Percentiles rank a stretch among this genome's conserved stretches.
These are phyloP conservation scores for Bellardia pandia DNA, from an alignment of 2,888 invertebrate genomes.

Conservation along the genomic window DNA sequence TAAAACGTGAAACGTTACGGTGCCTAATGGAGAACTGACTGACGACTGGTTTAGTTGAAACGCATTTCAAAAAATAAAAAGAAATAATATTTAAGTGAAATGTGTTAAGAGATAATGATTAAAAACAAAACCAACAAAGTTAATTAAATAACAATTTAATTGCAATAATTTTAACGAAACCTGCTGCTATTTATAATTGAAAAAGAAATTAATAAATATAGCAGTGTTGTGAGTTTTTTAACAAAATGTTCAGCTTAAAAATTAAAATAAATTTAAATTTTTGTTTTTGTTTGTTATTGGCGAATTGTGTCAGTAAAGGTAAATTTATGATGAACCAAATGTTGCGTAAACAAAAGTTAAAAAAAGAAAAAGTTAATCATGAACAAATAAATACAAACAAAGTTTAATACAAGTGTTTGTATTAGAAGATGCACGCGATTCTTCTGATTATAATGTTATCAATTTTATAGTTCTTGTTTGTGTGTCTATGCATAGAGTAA, in stretches of 20 bases:
- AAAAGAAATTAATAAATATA: not conserved
- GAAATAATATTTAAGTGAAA: constrained; percentile 31
- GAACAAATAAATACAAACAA: constrained; percentile 2
- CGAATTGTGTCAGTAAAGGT: constrained; percentile 62
- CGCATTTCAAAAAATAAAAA: constrained; percentile 48
- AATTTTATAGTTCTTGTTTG: no score
- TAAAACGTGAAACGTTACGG: constrained; percentile 72
- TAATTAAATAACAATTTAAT: constrained; percentile 5
- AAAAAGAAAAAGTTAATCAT: not conserved
- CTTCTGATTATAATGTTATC: no score
- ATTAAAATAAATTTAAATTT: constrained; percentile 42
- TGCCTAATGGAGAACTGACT: constrained; percentile 55
- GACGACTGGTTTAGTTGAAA: constrained; percentile 73
- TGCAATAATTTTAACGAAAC: not conserved
- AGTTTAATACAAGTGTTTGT: not conserved
- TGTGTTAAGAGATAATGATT: constrained; percentile 19
- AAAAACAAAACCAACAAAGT: constrained; percentile 44
- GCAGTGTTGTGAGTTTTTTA: not conserved
- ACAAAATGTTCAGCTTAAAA: constrained; percentile 6
- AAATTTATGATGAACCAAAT: constrained; percentile 11
- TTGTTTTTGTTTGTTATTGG: constrained; percentile 40
- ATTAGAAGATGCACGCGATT: no score
- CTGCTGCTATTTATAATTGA: not conserved
- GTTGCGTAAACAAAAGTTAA: constrained; percentile 21
- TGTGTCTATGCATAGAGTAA: no score